Conservation (phyloP, 2,888 invertebrate genomes). For the Nephrotoma appendiculata region DNA sequence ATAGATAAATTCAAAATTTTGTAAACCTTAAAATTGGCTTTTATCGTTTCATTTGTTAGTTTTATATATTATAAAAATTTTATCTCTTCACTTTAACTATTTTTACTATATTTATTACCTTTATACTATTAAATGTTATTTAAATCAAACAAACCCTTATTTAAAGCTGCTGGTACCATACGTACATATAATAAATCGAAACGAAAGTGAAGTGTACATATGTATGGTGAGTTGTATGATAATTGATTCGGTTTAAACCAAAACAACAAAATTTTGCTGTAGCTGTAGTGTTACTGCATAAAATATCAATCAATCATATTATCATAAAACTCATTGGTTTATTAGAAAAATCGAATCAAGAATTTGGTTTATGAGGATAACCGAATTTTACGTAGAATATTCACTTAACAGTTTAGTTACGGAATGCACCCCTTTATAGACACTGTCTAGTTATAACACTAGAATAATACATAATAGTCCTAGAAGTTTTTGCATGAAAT, state of each 20-base stretch:
- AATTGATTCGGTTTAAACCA: background rate
- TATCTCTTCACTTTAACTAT: background rate
- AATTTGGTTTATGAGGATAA: background rate
- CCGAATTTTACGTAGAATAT: background rate
- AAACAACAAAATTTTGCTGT: background rate
- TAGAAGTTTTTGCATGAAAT: background rate
- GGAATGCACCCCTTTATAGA: background rate
- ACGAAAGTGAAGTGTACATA: conserved; percentile 16
- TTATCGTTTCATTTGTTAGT: background rate
- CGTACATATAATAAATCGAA: conserved; percentile 13
- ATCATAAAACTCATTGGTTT: background rate
- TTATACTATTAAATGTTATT: background rate
- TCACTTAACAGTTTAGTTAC: background rate
- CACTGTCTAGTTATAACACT: background rate
- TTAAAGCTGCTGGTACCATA: background rate
- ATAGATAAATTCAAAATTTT: background rate
- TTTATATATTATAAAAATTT: background rate
- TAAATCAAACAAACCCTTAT: background rate
- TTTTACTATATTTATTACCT: background rate
- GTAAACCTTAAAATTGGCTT: background rate
- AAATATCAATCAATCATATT: background rate
- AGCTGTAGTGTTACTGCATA: background rate
- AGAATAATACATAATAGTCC: background rate
- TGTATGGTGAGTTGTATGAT: conserved; percentile 1
- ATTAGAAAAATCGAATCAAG: background rate